Conservation (phyloP, 2,888 invertebrate species). For the Hipparchia semele region DNA sequence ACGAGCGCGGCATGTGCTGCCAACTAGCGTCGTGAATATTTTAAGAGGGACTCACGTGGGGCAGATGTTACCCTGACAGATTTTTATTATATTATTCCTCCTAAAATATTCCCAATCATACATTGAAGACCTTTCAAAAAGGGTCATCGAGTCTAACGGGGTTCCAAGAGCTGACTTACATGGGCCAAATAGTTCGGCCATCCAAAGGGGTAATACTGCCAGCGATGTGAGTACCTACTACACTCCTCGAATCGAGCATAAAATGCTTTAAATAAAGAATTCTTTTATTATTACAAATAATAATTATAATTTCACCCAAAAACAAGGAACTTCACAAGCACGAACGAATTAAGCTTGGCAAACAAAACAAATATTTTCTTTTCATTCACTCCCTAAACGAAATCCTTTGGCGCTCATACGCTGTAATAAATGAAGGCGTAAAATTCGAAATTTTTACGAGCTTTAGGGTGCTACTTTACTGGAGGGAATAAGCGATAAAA, state of each 20-base stretch:
- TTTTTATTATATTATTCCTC: too few relatives aligned
- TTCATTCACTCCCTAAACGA: constrained; percentile 32
- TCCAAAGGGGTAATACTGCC: too few relatives aligned
- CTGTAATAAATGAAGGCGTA: constrained; percentile 35
- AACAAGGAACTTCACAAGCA: neutral
- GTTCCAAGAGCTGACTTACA: too few relatives aligned
- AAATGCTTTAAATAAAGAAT: too few relatives aligned
- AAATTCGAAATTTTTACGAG: constrained; percentile 33
- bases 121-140: too few relatives aligned
- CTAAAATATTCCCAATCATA: too few relatives aligned
- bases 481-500: neutral
- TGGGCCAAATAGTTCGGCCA: too few relatives aligned
- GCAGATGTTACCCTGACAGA: neutral
- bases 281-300: too few relatives aligned
- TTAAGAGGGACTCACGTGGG: constrained; percentile 1
- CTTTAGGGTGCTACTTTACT: constrained; percentile 13
- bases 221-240: too few relatives aligned
- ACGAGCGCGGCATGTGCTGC: constrained; percentile 8
- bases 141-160: too few relatives aligned
- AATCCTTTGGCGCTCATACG: constrained; percentile 38
- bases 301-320: neutral
- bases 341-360: neutral
- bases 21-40: constrained; percentile 18
- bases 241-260: too few relatives aligned
- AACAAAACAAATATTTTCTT: constrained; percentile 32